Evolutionary conservation across 2,888 invertebrate genomes (phyloP).

Genomic region (Sarcophaga variegata): DNA sequence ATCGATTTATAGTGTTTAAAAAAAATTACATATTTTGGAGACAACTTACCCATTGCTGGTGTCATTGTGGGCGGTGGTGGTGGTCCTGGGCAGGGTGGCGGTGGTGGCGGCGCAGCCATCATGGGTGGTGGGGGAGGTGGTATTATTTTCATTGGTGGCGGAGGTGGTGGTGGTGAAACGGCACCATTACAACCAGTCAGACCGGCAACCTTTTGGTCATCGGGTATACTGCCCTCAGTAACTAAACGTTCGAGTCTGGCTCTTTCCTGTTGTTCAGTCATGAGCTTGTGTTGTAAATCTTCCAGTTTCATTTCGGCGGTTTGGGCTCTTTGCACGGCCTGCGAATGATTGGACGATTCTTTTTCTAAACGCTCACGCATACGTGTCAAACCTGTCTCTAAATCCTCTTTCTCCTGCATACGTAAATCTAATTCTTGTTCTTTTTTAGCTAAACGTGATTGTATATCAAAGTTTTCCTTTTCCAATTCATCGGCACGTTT

Average conservation of each 20-base stretch:
- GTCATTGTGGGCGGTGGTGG: slow-evolving; percentile 81
- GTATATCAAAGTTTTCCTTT: slow-evolving; percentile 93
- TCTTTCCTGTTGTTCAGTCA: slow-evolving; percentile 90
- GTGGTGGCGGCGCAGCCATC: slow-evolving; percentile 80
- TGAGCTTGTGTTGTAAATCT: slow-evolving; percentile 86
- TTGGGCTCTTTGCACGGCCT: slow-evolving; percentile 89
- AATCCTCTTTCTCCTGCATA: slow-evolving; percentile 95
- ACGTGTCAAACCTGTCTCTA: slow-evolving; percentile 90
- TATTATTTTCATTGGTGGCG: slow-evolving; percentile 76
- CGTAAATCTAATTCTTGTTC: slow-evolving; percentile 95
- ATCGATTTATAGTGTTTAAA: background rate
- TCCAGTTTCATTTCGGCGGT: slow-evolving; percentile 84
- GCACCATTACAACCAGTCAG: slow-evolving; percentile 82
- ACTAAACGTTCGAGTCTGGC: slow-evolving; percentile 92
- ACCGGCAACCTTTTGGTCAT: slow-evolving; percentile 92
- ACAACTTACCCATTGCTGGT: slow-evolving; percentile 80
- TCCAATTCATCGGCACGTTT: slow-evolving; percentile 94
- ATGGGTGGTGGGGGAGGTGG: slow-evolving; percentile 81
- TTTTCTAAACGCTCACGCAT: slow-evolving; percentile 94
- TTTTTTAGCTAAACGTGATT: slow-evolving; percentile 92
- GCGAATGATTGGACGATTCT: slow-evolving; percentile 93
- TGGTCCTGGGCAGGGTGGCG: slow-evolving; percentile 85
- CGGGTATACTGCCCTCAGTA: slow-evolving; percentile 95
- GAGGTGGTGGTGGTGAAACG: slow-evolving; percentile 84
- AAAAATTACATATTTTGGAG: background rate